Evolutionary conservation across 1,140 invertebrate genomes (phyloP).

Genomic region (Delia radicum): DNA sequence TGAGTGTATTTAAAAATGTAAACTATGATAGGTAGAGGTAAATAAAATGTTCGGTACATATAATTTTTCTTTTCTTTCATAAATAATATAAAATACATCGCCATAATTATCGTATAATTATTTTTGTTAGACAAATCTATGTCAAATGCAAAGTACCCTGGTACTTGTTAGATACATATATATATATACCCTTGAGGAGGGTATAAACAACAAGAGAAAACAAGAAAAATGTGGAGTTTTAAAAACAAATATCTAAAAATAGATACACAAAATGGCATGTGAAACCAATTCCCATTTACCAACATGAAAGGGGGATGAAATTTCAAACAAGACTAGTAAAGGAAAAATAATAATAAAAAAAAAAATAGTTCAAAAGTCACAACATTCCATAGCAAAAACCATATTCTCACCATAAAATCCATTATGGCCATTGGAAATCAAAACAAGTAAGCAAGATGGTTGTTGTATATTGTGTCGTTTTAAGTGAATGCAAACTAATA

Average conservation of each 20-base stretch:
- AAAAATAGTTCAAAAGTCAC: slow-evolving; percentile 12
- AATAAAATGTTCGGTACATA: too few species aligned
- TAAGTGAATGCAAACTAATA: background rate
- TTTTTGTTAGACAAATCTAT: too few species aligned
- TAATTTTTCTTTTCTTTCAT: too few species aligned
- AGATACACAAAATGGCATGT: slow-evolving; percentile 11
- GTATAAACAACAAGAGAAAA: background rate
- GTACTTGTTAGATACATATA: too few species aligned
- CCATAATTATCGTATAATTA: too few species aligned
- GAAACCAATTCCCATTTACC: background rate
- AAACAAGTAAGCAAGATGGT: slow-evolving; percentile 8
- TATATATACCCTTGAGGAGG: background rate
- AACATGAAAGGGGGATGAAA: slow-evolving; percentile 9
- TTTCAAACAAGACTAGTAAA: background rate
- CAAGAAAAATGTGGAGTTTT: background rate
- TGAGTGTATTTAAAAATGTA: too few species aligned
- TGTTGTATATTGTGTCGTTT: background rate
- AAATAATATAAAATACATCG: too few species aligned
- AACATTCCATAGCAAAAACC: background rate
- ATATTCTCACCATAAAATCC: background rate
- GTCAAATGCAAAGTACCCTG: too few species aligned
- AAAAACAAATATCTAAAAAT: background rate
- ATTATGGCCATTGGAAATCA: slow-evolving; percentile 10
- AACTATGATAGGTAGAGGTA: too few species aligned
- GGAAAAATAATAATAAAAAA: background rate